Base-by-base conservation (phyloP, 2,888 invertebrate genomes). In the Caenorhabditis becei region DNA sequence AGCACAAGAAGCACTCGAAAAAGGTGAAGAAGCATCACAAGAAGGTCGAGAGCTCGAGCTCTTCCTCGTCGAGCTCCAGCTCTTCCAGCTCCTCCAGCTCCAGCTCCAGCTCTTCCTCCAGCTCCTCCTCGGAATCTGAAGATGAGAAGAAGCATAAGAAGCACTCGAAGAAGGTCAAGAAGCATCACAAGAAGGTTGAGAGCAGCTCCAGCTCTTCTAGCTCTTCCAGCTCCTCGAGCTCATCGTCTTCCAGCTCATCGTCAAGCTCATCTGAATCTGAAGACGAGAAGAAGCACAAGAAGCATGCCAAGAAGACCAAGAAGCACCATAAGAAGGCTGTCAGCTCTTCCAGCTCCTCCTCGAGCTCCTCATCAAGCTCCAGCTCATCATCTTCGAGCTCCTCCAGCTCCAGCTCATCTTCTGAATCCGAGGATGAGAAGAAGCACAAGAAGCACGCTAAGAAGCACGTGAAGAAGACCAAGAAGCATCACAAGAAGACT, bases 21-120 rank as follows among this genome's bases (percentile, higher is more conserved):
- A 77, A 77, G 67, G 41, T 35, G 37, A 77, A 70, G 77, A 63
- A 70, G 61, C 75, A 77, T 24, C 63, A 77, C 11, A 79, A 79
- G 72, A 66, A 61, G 35, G 53, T 47, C 0, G 70, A 23, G 20
- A 56, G 58, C 41, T 41, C 47, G 5, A 47, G 47, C 51, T 65
- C 56, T 10, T 69, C 67, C 20, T 69, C 70, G 20, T 61, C 62
- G 4, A 23, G 23, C 23, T 70, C 70, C n/a, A 61, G 61, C 3
- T 70, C 63, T 3, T 32, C 41, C 51, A 37, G 37, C 49, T 65
- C 69, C 5, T n/a, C 32, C 35, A 32, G 4, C 32, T 32, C 10
- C 32, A 32, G 4, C 32, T 69, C 69, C 10, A 61, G 61, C 51
- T 75, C 74, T 11, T 75, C 32, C 32, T 32, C 32, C 32, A 32